Base-by-base conservation (phyloP, 1,140 invertebrate species). In the Macrosteles quadrilineatus region DNA sequence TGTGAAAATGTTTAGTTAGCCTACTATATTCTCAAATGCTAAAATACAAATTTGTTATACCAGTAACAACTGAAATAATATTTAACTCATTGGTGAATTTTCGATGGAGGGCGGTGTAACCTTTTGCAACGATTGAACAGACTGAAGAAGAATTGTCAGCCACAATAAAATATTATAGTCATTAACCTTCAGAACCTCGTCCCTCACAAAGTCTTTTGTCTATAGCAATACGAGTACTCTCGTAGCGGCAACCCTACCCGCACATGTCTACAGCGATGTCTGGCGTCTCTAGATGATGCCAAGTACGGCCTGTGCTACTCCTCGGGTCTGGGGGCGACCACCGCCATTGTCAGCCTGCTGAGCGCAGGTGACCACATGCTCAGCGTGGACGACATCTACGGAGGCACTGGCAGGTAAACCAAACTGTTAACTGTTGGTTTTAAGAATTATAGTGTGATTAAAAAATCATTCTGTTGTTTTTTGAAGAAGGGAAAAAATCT, bases 161-260 rank as follows among this genome's bases (percentile, higher is more conserved):
- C n/a, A n/a, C n/a, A n/a, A n/a, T n/a, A n/a, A n/a, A n/a, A n/a
- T n/a, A n/a, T n/a, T n/a, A n/a, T n/a, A n/a, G n/a, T n/a, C n/a
- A n/a, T n/a, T n/a, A n/a, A n/a, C n/a, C n/a, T n/a, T n/a, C n/a
- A n/a, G n/a, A n/a, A n/a, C n/a, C n/a, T n/a, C n/a, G n/a, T n/a
- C n/a, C n/a, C n/a, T n/a, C n/a, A n/a, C n/a, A n/a, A n/a, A n/a
- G n/a, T n/a, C n/a, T n/a, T n/a, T n/a, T 70, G 21, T 70, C 81
- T 83, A 71, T 77, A 97, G 93, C 90, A 90, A 29, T 98, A 85
- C 81, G 95, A 98, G 72, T 99, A 99, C 81, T 90, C 92, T 0
- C 85, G 98, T 78, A 93, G 92, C 81, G 96, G 96, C 19, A 99
- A 99, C 83, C 97, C 98, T 43, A 96, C 94, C 0, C 85, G 98